Percentiles rank a stretch among this genome's conserved stretches.
Evolutionary conservation across 2,888 invertebrate genomes (phyloP).

Genomic region (Melanostoma mellinum): DNA sequence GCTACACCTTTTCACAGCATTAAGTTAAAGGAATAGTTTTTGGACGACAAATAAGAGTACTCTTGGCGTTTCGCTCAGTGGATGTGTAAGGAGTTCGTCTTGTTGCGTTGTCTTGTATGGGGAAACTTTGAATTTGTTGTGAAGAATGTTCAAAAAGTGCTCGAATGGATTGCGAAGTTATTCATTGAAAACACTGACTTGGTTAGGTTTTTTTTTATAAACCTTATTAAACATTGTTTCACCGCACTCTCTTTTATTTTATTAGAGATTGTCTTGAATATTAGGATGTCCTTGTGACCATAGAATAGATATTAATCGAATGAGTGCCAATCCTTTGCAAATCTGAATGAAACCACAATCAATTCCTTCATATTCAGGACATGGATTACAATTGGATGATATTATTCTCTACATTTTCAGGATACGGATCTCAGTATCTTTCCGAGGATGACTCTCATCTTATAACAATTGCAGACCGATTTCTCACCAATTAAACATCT

Average conservation of each 20-base stretch:
- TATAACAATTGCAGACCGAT: conserved; percentile 13
- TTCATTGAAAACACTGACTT: conserved; percentile 2
- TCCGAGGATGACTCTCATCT: background rate
- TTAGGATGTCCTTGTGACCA: too few relatives aligned
- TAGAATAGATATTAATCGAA: too few relatives aligned
- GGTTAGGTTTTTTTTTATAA: conserved; percentile 1
- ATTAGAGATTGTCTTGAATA: background rate
- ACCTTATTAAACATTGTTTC: background rate
- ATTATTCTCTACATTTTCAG: too few relatives aligned
- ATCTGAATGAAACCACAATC: too few relatives aligned
- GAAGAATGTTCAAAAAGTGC: conserved; percentile 13
- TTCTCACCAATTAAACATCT: conserved; percentile 27
- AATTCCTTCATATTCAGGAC: too few relatives aligned
- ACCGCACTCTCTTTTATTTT: background rate
- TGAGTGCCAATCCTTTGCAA: too few relatives aligned
- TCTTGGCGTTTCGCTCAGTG: conserved; percentile 4
- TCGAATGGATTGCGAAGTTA: conserved; percentile 18
- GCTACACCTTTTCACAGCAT: conserved; percentile 16
- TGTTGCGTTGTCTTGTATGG: background rate
- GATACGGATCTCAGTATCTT: background rate
- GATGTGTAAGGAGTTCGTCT: conserved; percentile 1
- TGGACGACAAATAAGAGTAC: conserved; percentile 13
- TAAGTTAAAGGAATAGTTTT: conserved; percentile 20
- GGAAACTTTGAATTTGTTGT: conserved; percentile 14
- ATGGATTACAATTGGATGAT: too few relatives aligned